Percentiles rank a stretch among this genome's conserved stretches.
Evolutionary conservation across 2,797 vertebrate species (phyloP).

Genomic region (Rhadinocentrus ornatus): DNA sequence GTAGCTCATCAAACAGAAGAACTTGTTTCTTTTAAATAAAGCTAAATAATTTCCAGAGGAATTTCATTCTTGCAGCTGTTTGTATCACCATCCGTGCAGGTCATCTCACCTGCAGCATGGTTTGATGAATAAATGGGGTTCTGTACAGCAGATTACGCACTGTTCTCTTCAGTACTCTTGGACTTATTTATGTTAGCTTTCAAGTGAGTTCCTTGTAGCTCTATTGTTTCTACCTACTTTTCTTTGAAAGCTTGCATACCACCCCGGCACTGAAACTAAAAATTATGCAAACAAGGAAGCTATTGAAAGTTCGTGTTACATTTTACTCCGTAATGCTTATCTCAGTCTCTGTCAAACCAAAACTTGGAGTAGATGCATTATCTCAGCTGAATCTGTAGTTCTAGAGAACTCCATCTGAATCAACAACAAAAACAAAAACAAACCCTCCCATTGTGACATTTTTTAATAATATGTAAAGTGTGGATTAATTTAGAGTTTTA

Average conservation of each 20-base stretch:
- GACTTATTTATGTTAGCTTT: neutral
- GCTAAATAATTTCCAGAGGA: neutral
- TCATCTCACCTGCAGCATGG: neutral
- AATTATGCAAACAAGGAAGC: slow-evolving; percentile 55
- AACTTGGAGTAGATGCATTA: slow-evolving; percentile 21
- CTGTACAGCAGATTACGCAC: no score
- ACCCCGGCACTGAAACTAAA: slow-evolving; percentile 50
- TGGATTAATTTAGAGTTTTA: neutral
- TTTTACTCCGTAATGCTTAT: slow-evolving; percentile 34
- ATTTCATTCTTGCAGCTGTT: neutral
- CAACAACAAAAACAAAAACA: neutral
- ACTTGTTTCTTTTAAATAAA: no score
- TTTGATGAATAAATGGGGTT: neutral
- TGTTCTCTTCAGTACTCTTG: no score
- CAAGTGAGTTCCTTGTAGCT: neutral
- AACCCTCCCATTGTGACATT: neutral
- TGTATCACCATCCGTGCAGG: neutral
- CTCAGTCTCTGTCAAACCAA: slow-evolving; percentile 18
- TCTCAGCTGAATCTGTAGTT: slow-evolving; percentile 20
- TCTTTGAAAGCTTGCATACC: slow-evolving; percentile 6
- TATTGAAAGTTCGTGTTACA: slow-evolving; percentile 45
- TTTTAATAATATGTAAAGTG: neutral
- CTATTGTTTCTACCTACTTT: neutral
- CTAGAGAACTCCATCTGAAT: neutral
- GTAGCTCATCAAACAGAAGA: no score